Evolutionary conservation across 2,888 invertebrate genomes (phyloP).

Genomic region (Polyommatus iphigenia): DNA sequence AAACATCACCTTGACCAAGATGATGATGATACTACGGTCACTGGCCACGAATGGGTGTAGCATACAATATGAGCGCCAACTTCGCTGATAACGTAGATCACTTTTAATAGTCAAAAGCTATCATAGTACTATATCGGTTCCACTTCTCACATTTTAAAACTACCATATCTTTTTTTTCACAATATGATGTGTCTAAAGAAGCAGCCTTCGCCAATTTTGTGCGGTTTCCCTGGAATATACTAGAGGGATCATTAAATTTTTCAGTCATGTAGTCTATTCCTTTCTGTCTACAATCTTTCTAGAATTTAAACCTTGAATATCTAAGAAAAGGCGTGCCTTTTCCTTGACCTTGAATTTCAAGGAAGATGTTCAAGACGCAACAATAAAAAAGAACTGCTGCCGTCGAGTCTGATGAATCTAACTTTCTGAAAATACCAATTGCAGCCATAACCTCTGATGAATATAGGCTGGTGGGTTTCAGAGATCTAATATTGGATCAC

Average conservation of each 20-base stretch:
- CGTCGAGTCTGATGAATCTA: neutral
- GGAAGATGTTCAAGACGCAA: neutral
- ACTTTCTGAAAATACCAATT: neutral
- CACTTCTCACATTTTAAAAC: neutral
- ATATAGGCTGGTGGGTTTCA: neutral
- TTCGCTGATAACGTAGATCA: neutral
- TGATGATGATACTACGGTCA: neutral
- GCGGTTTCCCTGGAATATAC: too few relatives aligned
- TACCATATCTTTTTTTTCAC: too few relatives aligned
- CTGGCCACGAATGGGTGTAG: neutral
- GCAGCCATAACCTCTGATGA: neutral
- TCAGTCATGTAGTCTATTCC: too few relatives aligned
- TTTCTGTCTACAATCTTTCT: too few relatives aligned
- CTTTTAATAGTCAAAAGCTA: neutral
- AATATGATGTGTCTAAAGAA: too few relatives aligned
- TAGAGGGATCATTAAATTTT: too few relatives aligned
- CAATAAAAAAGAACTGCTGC: neutral
- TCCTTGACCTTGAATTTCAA: too few relatives aligned
- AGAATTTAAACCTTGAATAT: too few relatives aligned
- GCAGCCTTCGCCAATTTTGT: too few relatives aligned
- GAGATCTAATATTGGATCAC: slow-evolving; percentile 7
- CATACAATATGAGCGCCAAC: neutral
- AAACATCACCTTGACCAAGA: neutral
- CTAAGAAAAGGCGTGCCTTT: too few relatives aligned
- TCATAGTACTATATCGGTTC: neutral